Evolutionary conservation across 1,140 invertebrate species (phyloP).

Genomic region (Dendrolimus kikuchii): DNA sequence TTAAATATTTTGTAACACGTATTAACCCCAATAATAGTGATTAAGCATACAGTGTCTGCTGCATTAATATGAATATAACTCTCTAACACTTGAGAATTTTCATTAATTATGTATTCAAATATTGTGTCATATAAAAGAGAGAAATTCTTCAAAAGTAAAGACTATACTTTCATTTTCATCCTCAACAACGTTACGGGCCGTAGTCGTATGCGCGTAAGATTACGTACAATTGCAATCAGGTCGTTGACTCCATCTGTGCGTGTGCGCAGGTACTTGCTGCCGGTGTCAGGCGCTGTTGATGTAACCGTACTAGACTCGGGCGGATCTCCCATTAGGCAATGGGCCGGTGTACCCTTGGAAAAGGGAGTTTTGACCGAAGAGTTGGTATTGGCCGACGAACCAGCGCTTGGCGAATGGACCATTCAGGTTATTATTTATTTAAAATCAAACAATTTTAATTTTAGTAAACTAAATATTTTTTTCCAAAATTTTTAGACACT

Average conservation of each 20-base stretch:
- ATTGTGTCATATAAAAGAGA: too few relatives aligned
- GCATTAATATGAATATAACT: too few relatives aligned
- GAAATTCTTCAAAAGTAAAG: background rate
- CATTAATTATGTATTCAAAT: too few relatives aligned
- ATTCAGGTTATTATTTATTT: slow-evolving; percentile 74
- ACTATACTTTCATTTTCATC: slow-evolving; percentile 59
- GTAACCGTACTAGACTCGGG: slow-evolving; percentile 79
- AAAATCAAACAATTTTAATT: background rate
- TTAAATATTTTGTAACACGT: too few relatives aligned
- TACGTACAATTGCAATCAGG: slow-evolving; percentile 34
- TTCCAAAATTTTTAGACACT: too few relatives aligned
- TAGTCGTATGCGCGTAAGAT: slow-evolving; percentile 39
- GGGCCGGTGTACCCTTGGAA: slow-evolving; percentile 78
- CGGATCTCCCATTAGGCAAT: slow-evolving; percentile 87
- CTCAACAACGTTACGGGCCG: slow-evolving; percentile 23
- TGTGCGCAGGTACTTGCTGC: slow-evolving; percentile 40
- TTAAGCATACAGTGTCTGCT: too few relatives aligned
- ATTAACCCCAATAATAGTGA: too few relatives aligned
- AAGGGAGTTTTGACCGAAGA: slow-evolving; percentile 86
- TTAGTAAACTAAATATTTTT: too few relatives aligned
- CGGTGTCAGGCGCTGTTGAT: slow-evolving; percentile 43
- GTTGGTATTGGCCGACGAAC: slow-evolving; percentile 85
- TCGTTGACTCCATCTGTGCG: slow-evolving; percentile 22
- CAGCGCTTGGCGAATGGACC: slow-evolving; percentile 94
- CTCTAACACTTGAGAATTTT: too few relatives aligned